Base-by-base conservation (phyloP, 2,113 vertebrate species). In the Podarcis muralis region DNA sequence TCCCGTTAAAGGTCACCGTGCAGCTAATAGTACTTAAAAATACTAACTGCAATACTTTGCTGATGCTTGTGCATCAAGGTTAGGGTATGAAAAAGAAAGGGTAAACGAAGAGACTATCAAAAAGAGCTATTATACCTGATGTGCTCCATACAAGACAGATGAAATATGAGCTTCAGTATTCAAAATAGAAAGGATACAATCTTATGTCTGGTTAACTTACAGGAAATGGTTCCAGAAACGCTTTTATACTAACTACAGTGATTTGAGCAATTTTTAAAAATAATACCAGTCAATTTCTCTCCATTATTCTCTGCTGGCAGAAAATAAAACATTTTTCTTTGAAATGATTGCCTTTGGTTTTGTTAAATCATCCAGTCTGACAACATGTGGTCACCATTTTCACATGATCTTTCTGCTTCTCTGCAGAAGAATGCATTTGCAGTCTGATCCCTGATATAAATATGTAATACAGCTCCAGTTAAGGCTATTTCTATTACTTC, bases 241-340 rank as follows among this genome's bases (percentile, higher is more conserved):
- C 97, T 98, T 97, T 98, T 97, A 97, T 95, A 97, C 97, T 97
- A 97, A 98, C 97, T 97, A 97, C 97, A 97, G 97, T 97, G 97
- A 98, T 98, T 96, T 97, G 96, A 96, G 97, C 97, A 98, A 97
- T 98, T 98, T 98, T 97, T 97, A 87, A 97, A 98, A 97, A 98
- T 97, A 98, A 98, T 97, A 97, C 96, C 96, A 97, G 96, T 97
- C 97, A 97, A 98, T 98, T 97, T 98, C 95, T 97, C 96, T 96
- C 96, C 95, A 98, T 98, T 97, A 98, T 97, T 96, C 94, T 97
- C 97, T 93, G 95, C 97, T 97, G 97, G 96, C 96, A 97, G 97
- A 97, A 97, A 97, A 98, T 97, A 98, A 97, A 97, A 97, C 96
- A 97, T 96, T 97, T 97, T 96, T 97, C 96, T 97, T 96, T 97